phyloP scores from a whole-genome alignment of 2,113 vertebrate genomes.

The Heptranchias perlo region DNA sequence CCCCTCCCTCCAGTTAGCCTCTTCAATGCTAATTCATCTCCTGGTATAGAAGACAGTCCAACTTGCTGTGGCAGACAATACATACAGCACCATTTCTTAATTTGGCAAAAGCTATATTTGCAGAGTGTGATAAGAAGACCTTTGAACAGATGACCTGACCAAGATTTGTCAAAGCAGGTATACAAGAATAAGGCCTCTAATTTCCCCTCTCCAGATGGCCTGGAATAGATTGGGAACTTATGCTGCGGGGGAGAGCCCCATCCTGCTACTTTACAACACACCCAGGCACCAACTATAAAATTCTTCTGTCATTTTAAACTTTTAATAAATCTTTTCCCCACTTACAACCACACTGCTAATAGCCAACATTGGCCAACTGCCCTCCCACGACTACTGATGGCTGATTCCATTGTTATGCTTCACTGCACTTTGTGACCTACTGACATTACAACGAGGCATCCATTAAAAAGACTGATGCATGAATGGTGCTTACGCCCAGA shows the following conservation, averaged over 20 bases:
- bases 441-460: neutral
- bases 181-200: neutral
- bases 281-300: neutral
- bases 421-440: neutral
- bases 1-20: neutral
- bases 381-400: neutral
- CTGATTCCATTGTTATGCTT: neutral
- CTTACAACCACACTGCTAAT: neutral
- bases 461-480: neutral
- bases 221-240: neutral
- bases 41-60: neutral
- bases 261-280: neutral
- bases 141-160: neutral
- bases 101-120: neutral
- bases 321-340: neutral
- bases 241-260: neutral
- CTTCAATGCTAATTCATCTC: neutral
- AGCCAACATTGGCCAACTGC: neutral
- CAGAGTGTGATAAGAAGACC: neutral
- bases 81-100: neutral
- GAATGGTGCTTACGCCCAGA: neutral
- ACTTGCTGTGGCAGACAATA: neutral
- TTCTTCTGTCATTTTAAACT: neutral
- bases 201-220: neutral
- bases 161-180: neutral